Conservation (phyloP, 2,797 vertebrate genomes). For the Macropus fuliginosus region DNA sequence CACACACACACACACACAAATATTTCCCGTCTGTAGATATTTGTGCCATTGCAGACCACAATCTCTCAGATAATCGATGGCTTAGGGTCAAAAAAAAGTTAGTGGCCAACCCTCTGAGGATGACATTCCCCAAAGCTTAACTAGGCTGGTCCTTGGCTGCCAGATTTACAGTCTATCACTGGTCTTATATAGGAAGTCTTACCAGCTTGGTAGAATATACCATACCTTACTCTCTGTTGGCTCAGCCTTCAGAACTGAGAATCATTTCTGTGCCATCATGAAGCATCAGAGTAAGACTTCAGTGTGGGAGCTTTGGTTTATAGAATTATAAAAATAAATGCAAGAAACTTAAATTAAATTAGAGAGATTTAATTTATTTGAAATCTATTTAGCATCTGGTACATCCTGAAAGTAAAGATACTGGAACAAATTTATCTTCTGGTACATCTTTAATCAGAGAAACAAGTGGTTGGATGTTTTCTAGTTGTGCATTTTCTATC, state of each 20-base stretch:
- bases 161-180: neutral
- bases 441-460: neutral
- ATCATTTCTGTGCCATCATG: neutral
- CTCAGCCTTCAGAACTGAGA: neutral
- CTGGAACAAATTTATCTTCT: neutral
- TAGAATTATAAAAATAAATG: neutral
- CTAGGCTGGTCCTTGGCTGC: neutral
- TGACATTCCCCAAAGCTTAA: neutral
- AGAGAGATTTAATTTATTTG: neutral
- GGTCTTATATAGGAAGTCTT: neutral
- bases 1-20: neutral
- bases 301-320: neutral
- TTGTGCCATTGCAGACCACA: neutral
- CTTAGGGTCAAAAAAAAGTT: neutral
- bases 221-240: neutral
- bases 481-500: slow-evolving; percentile 20
- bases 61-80: neutral
- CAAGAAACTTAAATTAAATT: neutral
- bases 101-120: neutral
- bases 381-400: neutral
- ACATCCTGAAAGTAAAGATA: neutral
- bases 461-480: neutral
- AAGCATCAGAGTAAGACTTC: neutral
- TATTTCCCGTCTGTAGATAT: neutral
- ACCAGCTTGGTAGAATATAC: neutral